phyloP scores from a whole-genome alignment of 2,888 invertebrate genomes.

The Aproaerema taeniolella region DNA sequence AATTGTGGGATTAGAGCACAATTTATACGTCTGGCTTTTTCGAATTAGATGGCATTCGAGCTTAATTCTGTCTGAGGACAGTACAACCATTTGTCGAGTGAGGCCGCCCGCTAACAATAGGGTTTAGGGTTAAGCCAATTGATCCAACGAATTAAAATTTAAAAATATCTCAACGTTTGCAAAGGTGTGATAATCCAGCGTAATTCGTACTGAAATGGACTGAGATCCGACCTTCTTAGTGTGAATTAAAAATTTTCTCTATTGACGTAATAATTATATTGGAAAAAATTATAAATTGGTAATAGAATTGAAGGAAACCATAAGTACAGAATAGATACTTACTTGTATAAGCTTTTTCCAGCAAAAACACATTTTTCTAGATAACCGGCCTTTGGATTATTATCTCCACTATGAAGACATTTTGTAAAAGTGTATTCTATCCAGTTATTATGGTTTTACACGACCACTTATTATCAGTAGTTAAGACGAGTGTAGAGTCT shows the following conservation, averaged over 20 bases:
- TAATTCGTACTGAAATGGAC: too few species aligned
- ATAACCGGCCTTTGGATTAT: too few species aligned
- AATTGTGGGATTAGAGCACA: conserved; percentile 66
- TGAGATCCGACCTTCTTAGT: too few species aligned
- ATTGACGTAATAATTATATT: too few species aligned
- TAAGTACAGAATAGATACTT: too few species aligned
- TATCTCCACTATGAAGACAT: too few species aligned
- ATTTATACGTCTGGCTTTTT: conserved; percentile 75
- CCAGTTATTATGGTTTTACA: conserved; percentile 4
- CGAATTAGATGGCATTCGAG: conserved; percentile 59
- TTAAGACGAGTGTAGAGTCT: conserved; percentile 1
- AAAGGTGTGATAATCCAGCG: too few species aligned
- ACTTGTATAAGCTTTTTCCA: too few species aligned
- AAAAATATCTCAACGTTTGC: conserved; percentile 17
- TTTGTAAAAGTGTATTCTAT: conserved; percentile 7
- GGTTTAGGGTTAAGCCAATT: conserved; percentile 22
- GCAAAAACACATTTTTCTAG: too few species aligned
- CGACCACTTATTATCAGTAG: conserved; percentile 4
- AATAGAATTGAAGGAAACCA: too few species aligned
- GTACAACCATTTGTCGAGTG: conserved; percentile 44
- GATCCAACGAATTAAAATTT: conserved; percentile 15
- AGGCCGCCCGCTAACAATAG: conserved; percentile 40
- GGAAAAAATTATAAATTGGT: too few species aligned
- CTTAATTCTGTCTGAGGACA: conserved; percentile 56
- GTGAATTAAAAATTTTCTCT: too few species aligned